Percentiles rank a stretch among this genome's conserved stretches.
phyloP scores from a whole-genome alignment of 2,888 invertebrate species.

The Tachystola acroxantha region DNA sequence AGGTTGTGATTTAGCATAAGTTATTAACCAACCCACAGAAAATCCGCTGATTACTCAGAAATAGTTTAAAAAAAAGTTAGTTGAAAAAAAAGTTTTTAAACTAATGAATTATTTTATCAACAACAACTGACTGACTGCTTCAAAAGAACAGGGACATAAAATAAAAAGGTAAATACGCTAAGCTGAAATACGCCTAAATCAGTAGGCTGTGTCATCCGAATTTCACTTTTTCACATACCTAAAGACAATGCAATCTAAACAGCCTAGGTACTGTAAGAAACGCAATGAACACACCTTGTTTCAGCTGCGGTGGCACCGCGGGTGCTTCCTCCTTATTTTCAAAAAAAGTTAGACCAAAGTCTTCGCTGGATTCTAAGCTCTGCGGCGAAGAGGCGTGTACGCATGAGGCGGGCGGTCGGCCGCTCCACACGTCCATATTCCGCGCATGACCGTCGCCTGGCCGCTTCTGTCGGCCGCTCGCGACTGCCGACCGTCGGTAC shows the following conservation, averaged over 20 bases:
- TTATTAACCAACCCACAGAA: no score
- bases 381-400: constrained; percentile 79
- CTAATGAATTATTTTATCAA: no score
- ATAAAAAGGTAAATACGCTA: no score
- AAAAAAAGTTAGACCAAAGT: constrained; percentile 90
- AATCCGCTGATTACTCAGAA: no score
- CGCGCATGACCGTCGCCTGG: constrained; percentile 56
- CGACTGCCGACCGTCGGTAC: constrained; percentile 64
- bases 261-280: neutral
- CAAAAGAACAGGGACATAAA: no score
- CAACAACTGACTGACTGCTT: no score
- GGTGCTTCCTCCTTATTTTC: constrained; percentile 77
- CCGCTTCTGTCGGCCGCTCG: constrained; percentile 43
- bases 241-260: neutral
- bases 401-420: constrained; percentile 80
- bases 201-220: no score
- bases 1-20: no score
- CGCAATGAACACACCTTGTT: constrained; percentile 52
- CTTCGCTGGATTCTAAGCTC: constrained; percentile 86
- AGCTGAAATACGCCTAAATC: no score
- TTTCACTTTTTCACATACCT: neutral
- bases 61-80: no score
- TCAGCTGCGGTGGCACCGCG: constrained; percentile 55
- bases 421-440: constrained; percentile 87
- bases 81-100: no score